Base-by-base conservation (phyloP, 2,888 invertebrate genomes). In the Erebia palarica region DNA sequence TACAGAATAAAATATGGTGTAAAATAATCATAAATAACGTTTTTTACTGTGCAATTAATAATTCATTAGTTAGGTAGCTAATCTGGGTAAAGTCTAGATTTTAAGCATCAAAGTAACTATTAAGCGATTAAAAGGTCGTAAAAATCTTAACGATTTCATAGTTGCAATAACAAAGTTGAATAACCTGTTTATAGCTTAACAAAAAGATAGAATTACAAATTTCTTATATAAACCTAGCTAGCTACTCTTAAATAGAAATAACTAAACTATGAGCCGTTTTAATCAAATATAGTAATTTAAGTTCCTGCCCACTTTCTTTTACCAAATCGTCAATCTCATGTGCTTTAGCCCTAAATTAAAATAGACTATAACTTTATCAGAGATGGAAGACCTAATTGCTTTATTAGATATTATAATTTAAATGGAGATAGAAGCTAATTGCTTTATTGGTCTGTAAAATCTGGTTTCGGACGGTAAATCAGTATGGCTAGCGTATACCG, bases 31-130 rank as follows among this genome's bases (percentile, higher is more conserved):
- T 51, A 5, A 36, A 36, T 36, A 36, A 36, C 7, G 7, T 36
- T 16, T 21, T 49, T 18, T 9, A 51, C 14, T 14, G 9, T n/a
- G 14, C 16, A 14, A 53, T 53, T 53, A 27, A 27, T 58, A 21
- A 58, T 27, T 21, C 21, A 27, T 13, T 58, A 58, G 57, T 21
- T 21, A 14, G 27, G 14, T 27, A 27, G 18, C 16, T 58, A 14
- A 21, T 13, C 21, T 60, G 10, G n/a, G 16, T 44, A 16, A 14
- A 14, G 9, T 47, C 47, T 67, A 58, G 47, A 67, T 59, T 18
- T 18, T 58, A 58, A 10, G 59, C 58, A 21, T 67, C 47, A 67
- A 67, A 67, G 58, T 18, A 44, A 58, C 13, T 53, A 44, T 18
- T 7, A 44, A 44, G 21, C 18, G 7, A 44, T 57, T 47, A 18